phyloP scores from a whole-genome alignment of 2,113 vertebrate species.

The Sclerurus mexicanus region DNA sequence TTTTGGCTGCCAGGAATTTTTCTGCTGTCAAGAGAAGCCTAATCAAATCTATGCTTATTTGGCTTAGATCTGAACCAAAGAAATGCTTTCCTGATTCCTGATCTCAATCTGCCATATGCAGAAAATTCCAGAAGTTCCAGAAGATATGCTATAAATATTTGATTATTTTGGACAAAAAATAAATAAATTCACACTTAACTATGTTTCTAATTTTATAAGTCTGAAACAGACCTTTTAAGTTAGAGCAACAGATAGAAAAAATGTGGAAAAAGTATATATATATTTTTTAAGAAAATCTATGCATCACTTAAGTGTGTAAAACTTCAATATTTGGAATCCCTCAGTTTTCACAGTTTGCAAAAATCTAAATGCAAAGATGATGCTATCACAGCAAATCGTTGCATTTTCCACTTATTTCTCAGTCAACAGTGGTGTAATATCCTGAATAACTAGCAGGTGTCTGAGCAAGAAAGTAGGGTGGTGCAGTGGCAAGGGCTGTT shows the following conservation, averaged over 20 bases:
- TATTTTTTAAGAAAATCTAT: not conserved
- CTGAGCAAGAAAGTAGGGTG: not conserved
- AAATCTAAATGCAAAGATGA: not conserved
- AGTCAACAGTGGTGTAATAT: not conserved
- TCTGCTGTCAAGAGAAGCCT: not conserved
- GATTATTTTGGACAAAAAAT: not conserved
- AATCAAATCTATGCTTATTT: not conserved
- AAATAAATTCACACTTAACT: not conserved
- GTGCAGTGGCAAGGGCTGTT: not conserved
- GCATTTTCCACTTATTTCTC: not conserved
- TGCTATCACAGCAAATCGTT: not conserved
- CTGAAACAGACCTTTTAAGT: not conserved
- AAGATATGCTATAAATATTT: not conserved
- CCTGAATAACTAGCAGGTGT: not conserved
- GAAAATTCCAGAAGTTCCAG: not conserved
- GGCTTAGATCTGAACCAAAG: not conserved
- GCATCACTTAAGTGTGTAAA: not conserved
- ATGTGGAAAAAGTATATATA: accelerated
- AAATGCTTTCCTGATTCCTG: not conserved
- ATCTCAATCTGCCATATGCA: not conserved
- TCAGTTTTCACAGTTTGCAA: not conserved
- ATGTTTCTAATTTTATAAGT: not conserved
- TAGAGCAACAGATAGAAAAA: not conserved
- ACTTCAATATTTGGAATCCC: not conserved
- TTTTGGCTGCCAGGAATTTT: not conserved